phyloP scores from a whole-genome alignment of 2,797 vertebrate genomes.

The Cyprinodon diabolis region DNA sequence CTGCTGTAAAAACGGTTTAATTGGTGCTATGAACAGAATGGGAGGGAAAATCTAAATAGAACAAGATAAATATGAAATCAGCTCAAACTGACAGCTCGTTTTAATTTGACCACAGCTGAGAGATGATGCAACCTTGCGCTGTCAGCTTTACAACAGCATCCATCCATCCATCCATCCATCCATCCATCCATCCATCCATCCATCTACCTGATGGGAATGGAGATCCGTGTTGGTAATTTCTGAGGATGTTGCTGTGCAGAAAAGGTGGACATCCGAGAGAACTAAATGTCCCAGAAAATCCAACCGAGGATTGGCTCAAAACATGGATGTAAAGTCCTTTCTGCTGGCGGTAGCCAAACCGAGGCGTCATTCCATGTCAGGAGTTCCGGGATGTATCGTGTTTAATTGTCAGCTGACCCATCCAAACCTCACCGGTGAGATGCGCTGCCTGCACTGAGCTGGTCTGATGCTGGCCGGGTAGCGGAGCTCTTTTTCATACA shows the following conservation, averaged over 20 bases:
- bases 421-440: constrained; percentile 4
- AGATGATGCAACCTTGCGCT: constrained; percentile 46
- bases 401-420: constrained; percentile 13
- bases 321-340: constrained; percentile 26
- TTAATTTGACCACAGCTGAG: constrained; percentile 19
- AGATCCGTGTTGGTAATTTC: constrained; percentile 61
- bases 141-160: not conserved
- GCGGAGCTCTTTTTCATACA: constrained; percentile 35
- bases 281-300: not conserved
- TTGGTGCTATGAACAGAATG: too few species aligned
- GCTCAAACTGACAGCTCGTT: not conserved
- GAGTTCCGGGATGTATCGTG: constrained; percentile 6
- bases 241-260: constrained; percentile 27
- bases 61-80: not conserved
- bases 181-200: not conserved
- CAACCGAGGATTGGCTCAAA: constrained; percentile 9
- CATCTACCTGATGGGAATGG: constrained; percentile 44
- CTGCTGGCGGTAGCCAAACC: not conserved
- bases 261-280: constrained; percentile 63
- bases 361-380: constrained; percentile 53
- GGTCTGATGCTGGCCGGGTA: not conserved
- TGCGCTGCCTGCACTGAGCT: not conserved
- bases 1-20: not conserved
- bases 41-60: too few species aligned
- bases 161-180: accelerated